Evolutionary conservation across 92 coral and sea anemone genomes (phyloP).

Genomic region (Pocillopora grandis): DNA sequence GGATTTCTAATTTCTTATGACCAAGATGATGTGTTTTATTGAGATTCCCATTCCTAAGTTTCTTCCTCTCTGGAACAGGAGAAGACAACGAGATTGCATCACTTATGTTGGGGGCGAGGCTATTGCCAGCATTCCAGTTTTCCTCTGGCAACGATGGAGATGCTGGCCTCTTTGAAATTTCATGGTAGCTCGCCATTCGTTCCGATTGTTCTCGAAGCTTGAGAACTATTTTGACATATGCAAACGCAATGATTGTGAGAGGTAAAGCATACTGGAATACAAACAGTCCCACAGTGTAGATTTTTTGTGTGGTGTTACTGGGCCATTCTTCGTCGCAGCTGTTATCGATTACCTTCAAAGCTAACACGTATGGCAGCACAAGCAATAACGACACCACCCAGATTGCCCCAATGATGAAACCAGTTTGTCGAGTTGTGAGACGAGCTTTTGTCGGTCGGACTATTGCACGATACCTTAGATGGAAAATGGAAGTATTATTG

Average conservation of each 20-base stretch:
- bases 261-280: constrained; percentile 79
- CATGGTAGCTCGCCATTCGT: constrained; percentile 34
- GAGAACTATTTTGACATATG: constrained; percentile 67
- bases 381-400: constrained; percentile 72
- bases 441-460: constrained; percentile 73
- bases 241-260: constrained; percentile 70
- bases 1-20: neutral
- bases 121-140: neutral
- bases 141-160: neutral
- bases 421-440: constrained; percentile 57
- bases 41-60: neutral
- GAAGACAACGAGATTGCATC: neutral
- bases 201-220: constrained; percentile 70
- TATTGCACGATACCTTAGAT: constrained; percentile 77
- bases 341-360: constrained; percentile 43
- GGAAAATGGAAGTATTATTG: neutral
- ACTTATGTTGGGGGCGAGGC: neutral
- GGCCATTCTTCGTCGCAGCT: constrained; percentile 70
- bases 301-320: constrained; percentile 46
- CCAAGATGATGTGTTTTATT: neutral
- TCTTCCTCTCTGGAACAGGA: neutral
- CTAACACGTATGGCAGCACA: constrained; percentile 77
- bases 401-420: constrained; percentile 51
- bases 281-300: constrained; percentile 73
- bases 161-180: neutral